These are phyloP conservation scores for Mormyrus hasselquistii DNA, from an alignment of 2,797 vertebrate genomes.

Conservation along the genomic window DNA sequence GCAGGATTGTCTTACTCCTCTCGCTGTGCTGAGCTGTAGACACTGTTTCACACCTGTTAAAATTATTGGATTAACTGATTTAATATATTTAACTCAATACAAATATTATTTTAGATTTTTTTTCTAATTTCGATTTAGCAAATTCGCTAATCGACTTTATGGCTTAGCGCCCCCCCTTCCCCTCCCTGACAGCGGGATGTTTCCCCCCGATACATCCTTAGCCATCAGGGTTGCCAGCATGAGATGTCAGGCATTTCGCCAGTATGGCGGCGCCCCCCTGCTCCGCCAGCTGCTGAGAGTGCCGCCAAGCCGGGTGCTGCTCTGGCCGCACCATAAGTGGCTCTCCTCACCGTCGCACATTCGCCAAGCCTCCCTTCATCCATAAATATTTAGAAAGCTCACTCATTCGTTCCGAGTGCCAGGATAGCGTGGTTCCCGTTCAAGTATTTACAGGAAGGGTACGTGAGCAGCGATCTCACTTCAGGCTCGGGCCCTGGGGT, in stretches of 20 bases:
- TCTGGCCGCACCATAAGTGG: conserved; percentile 1
- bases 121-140: neutral
- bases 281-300: neutral
- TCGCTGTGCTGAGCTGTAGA: neutral
- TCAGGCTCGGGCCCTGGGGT: neutral
- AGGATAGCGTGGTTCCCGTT: neutral
- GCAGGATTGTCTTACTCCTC: neutral
- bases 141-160: neutral
- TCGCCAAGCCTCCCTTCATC: neutral
- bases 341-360: neutral
- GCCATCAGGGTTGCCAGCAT: neutral
- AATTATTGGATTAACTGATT: neutral
- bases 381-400: conserved; percentile 20
- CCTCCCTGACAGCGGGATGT: neutral
- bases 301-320: neutral
- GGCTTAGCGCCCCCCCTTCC: neutral
- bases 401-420: conserved; percentile 9
- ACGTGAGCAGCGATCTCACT: neutral
- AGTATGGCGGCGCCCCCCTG: neutral
- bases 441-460: conserved; percentile 18
- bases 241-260: neutral
- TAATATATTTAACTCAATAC: neutral
- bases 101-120: neutral
- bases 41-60: neutral
- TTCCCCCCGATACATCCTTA: neutral